Evolutionary conservation across 2,888 invertebrate genomes (phyloP).

Genomic region (Isotomurus palustris): DNA sequence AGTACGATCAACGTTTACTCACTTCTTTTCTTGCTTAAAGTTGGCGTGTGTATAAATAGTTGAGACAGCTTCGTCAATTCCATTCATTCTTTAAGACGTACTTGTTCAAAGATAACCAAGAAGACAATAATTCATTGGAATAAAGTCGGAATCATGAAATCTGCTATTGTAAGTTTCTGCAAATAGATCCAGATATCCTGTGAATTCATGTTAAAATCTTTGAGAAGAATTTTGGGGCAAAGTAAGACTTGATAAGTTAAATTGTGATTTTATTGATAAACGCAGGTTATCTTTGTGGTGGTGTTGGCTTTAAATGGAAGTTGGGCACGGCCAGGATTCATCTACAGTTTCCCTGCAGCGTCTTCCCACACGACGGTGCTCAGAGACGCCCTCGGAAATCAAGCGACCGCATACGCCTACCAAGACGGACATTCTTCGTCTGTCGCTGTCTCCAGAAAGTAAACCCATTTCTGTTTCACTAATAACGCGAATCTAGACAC

Average conservation of each 20-base stretch:
- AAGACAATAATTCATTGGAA: too few species aligned
- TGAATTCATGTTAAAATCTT: neutral
- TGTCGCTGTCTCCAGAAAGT: conserved; percentile 38
- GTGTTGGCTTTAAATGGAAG: conserved; percentile 6
- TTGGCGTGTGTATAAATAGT: too few species aligned
- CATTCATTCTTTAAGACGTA: too few species aligned
- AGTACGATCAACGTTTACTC: too few species aligned
- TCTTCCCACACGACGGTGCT: conserved; percentile 34
- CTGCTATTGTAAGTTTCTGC: conserved; percentile 12
- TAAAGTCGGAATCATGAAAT: conserved; percentile 5
- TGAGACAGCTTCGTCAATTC: too few species aligned
- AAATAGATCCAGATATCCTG: neutral
- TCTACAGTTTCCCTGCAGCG: conserved; percentile 16
- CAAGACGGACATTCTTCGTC: conserved; percentile 38
- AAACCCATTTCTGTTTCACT: neutral
- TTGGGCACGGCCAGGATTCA: conserved; percentile 7
- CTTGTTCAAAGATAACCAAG: too few species aligned
- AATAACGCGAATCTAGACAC: neutral
- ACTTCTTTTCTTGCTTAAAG: too few species aligned
- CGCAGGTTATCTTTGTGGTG: neutral
- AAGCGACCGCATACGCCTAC: conserved; percentile 41
- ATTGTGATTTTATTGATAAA: too few species aligned
- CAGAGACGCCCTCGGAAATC: conserved; percentile 40
- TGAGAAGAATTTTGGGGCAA: neutral
- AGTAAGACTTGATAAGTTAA: too few species aligned